These are phyloP conservation scores for Dolichotis patagonum DNA, from an alignment of 2,113 vertebrate genomes.

Conservation along the genomic window DNA sequence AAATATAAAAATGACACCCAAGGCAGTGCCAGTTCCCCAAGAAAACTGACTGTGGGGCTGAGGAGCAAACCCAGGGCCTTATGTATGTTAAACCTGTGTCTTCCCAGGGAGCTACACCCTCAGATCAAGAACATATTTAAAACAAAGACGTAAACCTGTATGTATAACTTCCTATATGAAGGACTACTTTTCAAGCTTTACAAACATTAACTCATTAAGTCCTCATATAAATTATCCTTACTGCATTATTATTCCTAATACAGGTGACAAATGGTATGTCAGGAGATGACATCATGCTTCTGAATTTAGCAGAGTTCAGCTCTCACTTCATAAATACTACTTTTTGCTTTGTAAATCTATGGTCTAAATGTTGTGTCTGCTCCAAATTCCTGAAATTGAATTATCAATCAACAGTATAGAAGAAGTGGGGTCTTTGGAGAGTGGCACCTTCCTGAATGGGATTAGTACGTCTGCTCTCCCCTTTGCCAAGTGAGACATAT, in stretches of 20 bases:
- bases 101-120: neutral
- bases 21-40: neutral
- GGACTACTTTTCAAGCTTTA: neutral
- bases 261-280: neutral
- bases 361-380: neutral
- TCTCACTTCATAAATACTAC: neutral
- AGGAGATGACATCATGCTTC: neutral
- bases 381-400: neutral
- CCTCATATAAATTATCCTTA: neutral
- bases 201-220: neutral
- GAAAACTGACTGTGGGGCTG: neutral
- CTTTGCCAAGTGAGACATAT: neutral
- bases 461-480: neutral
- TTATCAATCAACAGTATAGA: neutral
- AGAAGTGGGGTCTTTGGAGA: neutral
- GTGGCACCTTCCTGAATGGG: neutral
- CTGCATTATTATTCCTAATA: neutral
- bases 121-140: neutral
- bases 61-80: neutral
- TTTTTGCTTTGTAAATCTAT: constrained; percentile 14
- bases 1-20: constrained; percentile 9
- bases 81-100: neutral
- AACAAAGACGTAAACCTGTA: neutral
- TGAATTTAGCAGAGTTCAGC: neutral
- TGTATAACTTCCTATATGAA: neutral